A percentile compares a stretch with the other conserved stretches of the same genome.
Conservation (phyloP, 2,797 vertebrate genomes). For the Ptychadena robeensis region DNA sequence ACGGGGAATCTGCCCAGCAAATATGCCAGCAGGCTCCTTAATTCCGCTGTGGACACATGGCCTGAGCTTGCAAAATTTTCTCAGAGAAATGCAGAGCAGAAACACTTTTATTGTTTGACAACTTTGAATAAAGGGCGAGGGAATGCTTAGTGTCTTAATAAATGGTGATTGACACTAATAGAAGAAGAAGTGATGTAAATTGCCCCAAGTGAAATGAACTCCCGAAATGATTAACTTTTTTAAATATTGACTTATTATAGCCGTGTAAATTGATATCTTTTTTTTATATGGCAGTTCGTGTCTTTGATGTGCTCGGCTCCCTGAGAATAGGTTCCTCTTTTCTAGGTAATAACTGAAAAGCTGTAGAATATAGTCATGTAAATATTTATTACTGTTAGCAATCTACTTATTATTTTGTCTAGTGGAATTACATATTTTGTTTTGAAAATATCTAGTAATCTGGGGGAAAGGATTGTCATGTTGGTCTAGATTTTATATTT, state of each 20-base stretch:
- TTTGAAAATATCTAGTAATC: too few species aligned
- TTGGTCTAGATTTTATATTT: too few species aligned
- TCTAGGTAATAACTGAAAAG: neutral
- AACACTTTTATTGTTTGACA: neutral
- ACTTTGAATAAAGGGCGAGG: constrained; percentile 11
- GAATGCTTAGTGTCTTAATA: constrained; percentile 31
- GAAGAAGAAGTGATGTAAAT: constrained; percentile 43
- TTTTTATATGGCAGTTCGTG: constrained; percentile 22
- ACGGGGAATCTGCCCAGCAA: too few species aligned
- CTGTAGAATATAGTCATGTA: neutral
- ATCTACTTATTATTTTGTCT: too few species aligned
- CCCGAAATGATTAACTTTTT: constrained; percentile 46
- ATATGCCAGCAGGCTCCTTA: too few species aligned
- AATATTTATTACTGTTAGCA: too few species aligned
- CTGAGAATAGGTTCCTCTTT: constrained; percentile 1
- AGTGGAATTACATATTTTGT: too few species aligned
- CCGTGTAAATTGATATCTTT: constrained; percentile 35
- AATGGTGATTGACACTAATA: constrained; percentile 49
- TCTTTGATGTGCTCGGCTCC: neutral
- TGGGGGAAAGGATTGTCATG: too few species aligned
- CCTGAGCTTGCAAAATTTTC: neutral
- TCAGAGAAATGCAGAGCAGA: neutral
- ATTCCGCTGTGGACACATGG: too few species aligned
- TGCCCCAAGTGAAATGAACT: constrained; percentile 11
- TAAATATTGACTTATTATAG: constrained; percentile 43